Evolutionary conservation across 2,113 vertebrate genomes (phyloP), one percentile per base, ranked within the genome.

Genomic region (Osmerus mordax): DNA sequence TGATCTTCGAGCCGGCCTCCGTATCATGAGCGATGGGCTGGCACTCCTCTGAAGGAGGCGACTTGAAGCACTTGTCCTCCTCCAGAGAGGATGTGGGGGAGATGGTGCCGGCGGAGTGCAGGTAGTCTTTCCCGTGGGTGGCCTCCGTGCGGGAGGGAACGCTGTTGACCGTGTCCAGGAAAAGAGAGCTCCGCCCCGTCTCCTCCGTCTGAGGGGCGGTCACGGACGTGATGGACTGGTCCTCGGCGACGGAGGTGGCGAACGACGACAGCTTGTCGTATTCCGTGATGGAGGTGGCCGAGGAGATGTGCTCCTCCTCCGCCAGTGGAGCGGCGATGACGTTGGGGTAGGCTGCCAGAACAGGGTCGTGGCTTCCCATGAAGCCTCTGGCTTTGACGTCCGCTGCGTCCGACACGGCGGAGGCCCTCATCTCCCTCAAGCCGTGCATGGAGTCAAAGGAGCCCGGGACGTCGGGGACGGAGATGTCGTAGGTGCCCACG

Each of bases 211-310:
- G 96, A 56, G 95, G 95, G 4, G 96, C 97, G 5, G 96, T 98
- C 72, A 96, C 91, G 0, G 96, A 99, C 7, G 96, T 90, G 66
- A 95, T 91, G 0, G 97, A 99, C 53, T 98, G 97, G 86, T 99
- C 97, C 81, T 99, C 97, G 23, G 96, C 96, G 56, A 97, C 94
- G 13, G 96, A 98, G 0, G 97, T 97, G 62, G 97, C 95, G 72
- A 99, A 97, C 19, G 97, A 99, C 3, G 97, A 99, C 67, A 99
- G 91, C 68, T 97, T 99, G 87, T 99, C 96, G 65, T 97, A 98
- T 65, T 99, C 97, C 2, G 97, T 99, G 83, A 99, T 97, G 66
- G 97, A 99, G 1, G 97, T 98, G 41, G 97, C 96, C 0, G 97
- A 99, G 18, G 97, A 98, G 76, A 99, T 93, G 1, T 99, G 97